A percentile compares a stretch with the other conserved stretches of the same genome.
Conservation (phyloP, 92 coral and sea anemone species). For the Parazoanthus atlanticus region DNA sequence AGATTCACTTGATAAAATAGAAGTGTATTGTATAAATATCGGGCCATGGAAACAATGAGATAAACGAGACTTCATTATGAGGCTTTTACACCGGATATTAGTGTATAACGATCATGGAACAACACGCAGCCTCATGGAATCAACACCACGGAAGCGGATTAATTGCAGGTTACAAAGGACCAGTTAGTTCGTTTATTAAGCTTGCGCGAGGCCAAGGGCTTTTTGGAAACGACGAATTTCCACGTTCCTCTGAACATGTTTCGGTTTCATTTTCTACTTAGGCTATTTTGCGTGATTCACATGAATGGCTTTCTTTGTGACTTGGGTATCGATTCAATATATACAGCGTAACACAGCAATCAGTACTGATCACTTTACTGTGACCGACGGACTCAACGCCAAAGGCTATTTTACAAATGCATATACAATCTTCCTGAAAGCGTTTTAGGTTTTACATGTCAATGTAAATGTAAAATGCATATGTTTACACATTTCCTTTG, state of each 20-base stretch:
- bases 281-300: not conserved
- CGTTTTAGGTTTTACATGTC: slow-evolving; percentile 14
- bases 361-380: not conserved
- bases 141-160: slow-evolving; percentile 5
- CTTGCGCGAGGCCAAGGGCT: not conserved
- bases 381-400: slow-evolving; percentile 8
- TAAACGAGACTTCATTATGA: slow-evolving; percentile 3
- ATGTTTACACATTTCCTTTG: slow-evolving; percentile 12
- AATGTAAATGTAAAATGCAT: slow-evolving; percentile 6
- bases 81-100: slow-evolving; percentile 38
- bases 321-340: not conserved
- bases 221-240: not conserved
- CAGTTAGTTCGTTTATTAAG: slow-evolving; percentile 1
- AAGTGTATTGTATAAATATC: not conserved
- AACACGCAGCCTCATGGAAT: slow-evolving; percentile 14
- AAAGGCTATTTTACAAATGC: slow-evolving; percentile 7
- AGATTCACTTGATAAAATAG: slow-evolving; percentile 13
- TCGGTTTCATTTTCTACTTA: too few species aligned
- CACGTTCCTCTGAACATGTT: not conserved
- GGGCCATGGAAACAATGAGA: slow-evolving; percentile 12
- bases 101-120: not conserved
- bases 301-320: not conserved
- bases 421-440: slow-evolving; percentile 10
- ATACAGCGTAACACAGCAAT: not conserved
- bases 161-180: slow-evolving; percentile 8